phyloP scores from a whole-genome alignment of 2,888 invertebrate species.

The Papilio gigon region DNA sequence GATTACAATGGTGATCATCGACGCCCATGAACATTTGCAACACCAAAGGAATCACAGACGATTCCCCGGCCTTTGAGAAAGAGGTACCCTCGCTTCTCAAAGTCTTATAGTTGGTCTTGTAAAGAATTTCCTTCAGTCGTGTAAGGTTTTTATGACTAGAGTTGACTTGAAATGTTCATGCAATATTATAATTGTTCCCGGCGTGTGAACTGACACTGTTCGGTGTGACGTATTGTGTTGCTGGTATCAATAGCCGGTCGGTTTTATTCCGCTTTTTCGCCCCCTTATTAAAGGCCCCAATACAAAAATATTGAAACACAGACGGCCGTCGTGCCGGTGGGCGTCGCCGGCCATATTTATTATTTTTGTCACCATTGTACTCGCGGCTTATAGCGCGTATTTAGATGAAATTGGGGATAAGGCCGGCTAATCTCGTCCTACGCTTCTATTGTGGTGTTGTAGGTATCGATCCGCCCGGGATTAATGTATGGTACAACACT shows the following conservation, averaged over 20 bases:
- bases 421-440: constrained; percentile 72
- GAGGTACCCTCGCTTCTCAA: too few species aligned
- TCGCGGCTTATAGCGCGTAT: constrained; percentile 73
- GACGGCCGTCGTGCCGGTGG: constrained; percentile 63
- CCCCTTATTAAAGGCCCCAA: constrained; percentile 71
- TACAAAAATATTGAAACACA: constrained; percentile 75
- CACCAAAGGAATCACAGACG: too few species aligned
- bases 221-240: constrained; percentile 29
- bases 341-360: constrained; percentile 72
- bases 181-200: constrained; percentile 4
- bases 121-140: background rate
- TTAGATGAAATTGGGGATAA: constrained; percentile 83
- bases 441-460: constrained; percentile 58
- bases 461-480: constrained; percentile 66
- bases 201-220: constrained; percentile 21
- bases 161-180: background rate
- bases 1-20: too few species aligned
- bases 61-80: too few species aligned
- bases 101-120: background rate
- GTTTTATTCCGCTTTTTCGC: constrained; percentile 66
- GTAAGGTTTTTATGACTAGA: background rate
- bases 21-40: too few species aligned
- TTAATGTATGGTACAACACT: constrained; percentile 40
- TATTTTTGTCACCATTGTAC: constrained; percentile 81
- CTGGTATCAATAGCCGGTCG: constrained; percentile 69